Evolutionary conservation across 1,140 invertebrate species (phyloP), one percentile per base, ranked within the genome.

Genomic region (Diorhabda elongata): DNA sequence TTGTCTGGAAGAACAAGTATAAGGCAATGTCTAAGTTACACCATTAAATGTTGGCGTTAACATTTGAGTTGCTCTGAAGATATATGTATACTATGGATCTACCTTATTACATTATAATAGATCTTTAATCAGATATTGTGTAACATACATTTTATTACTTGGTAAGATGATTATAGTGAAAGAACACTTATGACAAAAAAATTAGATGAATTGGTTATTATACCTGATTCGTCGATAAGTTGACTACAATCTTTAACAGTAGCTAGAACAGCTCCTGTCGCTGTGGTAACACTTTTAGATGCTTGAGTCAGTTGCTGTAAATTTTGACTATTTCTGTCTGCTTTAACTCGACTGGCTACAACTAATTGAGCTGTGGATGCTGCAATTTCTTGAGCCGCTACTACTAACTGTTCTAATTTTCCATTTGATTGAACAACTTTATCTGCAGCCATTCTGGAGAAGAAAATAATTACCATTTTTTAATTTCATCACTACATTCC

Each of bases 321-420:
- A 81, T 92, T 93, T 69, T 83, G 81, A 73, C 95, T 96, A 65
- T 90, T 87, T 69, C 90, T 86, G 69, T 95, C 90, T 3, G 98
- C 96, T 80, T 96, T 93, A 0, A 96, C 94, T 75, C 93, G 88
- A 73, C 95, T 97, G 1, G 97, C 95, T 8, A 98, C 96, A 26
- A 98, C 97, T 60, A 99, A 84, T 82, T 99, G 97, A 47, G 96
- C 96, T 3, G 97, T 98, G 71, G 94, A 96, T 4, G 96, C 98
- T 5, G 96, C 95, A 73, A 99, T 98, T 77, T 98, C 96, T 83
- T 98, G 95, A 26, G 97, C 96, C 42, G 96, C 96, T 3, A 97
- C 98, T 67, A 98, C 92, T 41, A 99, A 83, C 75, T 96, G 91
- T 78, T 98, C 95, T 79, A 98, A 91, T 79, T 97, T 97, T 1